These are phyloP conservation scores for Eutrigla gurnardus DNA, from an alignment of 2,797 vertebrate species.

Conservation along the genomic window DNA sequence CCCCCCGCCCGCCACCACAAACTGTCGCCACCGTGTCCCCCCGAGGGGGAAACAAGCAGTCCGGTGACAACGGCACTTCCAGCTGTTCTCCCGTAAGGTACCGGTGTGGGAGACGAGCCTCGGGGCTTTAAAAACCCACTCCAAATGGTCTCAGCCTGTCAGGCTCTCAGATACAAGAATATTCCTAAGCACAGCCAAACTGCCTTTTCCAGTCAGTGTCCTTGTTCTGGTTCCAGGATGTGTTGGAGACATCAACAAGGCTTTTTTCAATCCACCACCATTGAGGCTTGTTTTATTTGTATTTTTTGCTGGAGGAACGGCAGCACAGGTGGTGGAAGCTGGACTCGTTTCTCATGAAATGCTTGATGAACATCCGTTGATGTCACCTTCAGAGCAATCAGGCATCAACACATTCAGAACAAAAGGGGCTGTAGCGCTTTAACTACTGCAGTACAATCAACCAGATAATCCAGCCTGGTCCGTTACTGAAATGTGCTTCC, in stretches of 20 bases:
- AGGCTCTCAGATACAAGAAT: constrained; percentile 25
- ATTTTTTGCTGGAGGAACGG: constrained; percentile 3
- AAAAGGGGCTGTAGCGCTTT: constrained; percentile 26
- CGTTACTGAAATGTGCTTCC: constrained; percentile 41
- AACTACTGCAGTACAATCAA: neutral
- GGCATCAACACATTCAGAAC: constrained; percentile 54
- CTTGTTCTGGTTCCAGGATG: constrained; percentile 64
- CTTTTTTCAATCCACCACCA: constrained; percentile 45
- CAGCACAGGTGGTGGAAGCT: constrained; percentile 52
- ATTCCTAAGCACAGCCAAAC: constrained; percentile 29
- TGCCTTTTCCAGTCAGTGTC: constrained; percentile 21
- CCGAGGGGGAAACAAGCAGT: constrained; percentile 40
- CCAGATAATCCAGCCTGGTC: constrained; percentile 30
- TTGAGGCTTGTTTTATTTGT: constrained; percentile 20
- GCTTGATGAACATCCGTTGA: constrained; percentile 52
- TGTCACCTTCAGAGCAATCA: constrained; percentile 64
- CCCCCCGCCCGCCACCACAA: neutral
- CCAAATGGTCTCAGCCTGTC: constrained; percentile 35
- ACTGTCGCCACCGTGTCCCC: constrained; percentile 14
- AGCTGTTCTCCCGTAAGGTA: constrained; percentile 70
- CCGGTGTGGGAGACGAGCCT: constrained; percentile 27
- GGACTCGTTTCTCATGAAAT: constrained; percentile 53
- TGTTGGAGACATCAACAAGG: constrained; percentile 57
- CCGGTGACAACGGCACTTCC: constrained; percentile 57
- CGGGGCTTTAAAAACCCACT: constrained; percentile 22